Evolutionary conservation across 2,888 invertebrate species (phyloP), one percentile per base, ranked within the genome.

Genomic region (Lepidocyrtinus sp.): DNA sequence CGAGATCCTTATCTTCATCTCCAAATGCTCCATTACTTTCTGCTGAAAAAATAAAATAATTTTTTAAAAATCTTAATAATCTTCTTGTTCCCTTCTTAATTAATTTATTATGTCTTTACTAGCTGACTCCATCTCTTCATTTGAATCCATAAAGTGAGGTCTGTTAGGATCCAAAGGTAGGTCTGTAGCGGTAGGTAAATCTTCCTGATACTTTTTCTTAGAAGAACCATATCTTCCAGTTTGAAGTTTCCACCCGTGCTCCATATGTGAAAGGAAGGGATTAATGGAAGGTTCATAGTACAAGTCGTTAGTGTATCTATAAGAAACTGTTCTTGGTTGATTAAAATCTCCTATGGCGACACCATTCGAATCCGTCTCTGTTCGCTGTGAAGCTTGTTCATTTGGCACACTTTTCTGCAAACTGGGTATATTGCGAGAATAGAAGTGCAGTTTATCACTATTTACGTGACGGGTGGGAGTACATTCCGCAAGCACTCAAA

Each of bases 1-100:
- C 19, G 5, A 74, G 22, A 9, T 74, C 59, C 67, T 74, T 74
- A 22, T 74, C 74, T 22, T 74, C 74, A 21, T 74, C 50, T 22
- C 74, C 74, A 55, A 74, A 74, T 19, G 55, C 59, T 27, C 36
- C 1, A 59, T 74, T 74, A 36, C 67, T 67, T 26, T 74, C 74
- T 0, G 50, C 74, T 74, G 19, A 26, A 74, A 24, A 9, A 59
- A 26, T 50, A 17, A 19, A n/a, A 25, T 59, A 26, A 15, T 1
- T 24, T 7, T 7, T 69, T 19, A 24, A 21, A 61, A n/a, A 24
- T 19, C 7, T n/a, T 26, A 21, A 21, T 45, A 21, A 9, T 67
- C 17, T 1, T 19, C 5, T 22, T 50, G 21, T 25, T 25, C 50
- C 5, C 15, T 15, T 50, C 15, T 46, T 25, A 25, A 25, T 50